A percentile compares a stretch with the other conserved stretches of the same genome.
Evolutionary conservation across 2,888 invertebrate genomes (phyloP).

Genomic region (Torymus tubicola): DNA sequence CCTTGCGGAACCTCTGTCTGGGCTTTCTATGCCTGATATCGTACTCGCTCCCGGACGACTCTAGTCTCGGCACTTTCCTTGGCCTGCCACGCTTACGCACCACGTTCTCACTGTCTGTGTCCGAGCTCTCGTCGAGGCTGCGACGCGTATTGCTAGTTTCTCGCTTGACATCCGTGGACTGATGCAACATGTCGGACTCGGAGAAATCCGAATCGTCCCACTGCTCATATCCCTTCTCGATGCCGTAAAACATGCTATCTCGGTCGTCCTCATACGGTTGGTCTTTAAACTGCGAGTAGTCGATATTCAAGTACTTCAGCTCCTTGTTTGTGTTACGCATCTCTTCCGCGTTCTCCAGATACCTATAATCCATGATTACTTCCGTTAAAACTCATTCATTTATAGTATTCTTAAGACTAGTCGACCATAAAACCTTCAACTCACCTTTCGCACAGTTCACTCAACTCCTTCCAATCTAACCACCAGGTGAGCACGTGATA

Average conservation of each 20-base stretch:
- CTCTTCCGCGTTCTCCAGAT: slow-evolving; percentile 79
- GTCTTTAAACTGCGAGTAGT: slow-evolving; percentile 83
- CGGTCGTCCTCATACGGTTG: slow-evolving; percentile 80
- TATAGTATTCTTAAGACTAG: neutral
- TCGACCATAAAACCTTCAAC: neutral
- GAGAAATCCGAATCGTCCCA: slow-evolving; percentile 72
- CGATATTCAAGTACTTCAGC: slow-evolving; percentile 83
- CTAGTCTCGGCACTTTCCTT: slow-evolving; percentile 67
- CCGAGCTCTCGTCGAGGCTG: slow-evolving; percentile 71
- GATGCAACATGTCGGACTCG: slow-evolving; percentile 63
- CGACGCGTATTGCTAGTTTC: slow-evolving; percentile 64
- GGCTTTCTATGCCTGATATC: slow-evolving; percentile 70
- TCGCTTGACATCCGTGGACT: slow-evolving; percentile 69
- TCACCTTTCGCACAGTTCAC: slow-evolving; percentile 77
- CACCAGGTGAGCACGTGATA: slow-evolving; percentile 86
- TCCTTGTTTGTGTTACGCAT: slow-evolving; percentile 84
- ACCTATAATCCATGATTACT: slow-evolving; percentile 67
- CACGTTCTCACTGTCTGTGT: slow-evolving; percentile 72
- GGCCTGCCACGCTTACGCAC: slow-evolving; percentile 66
- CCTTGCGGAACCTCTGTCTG: slow-evolving; percentile 65
- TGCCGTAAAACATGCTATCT: slow-evolving; percentile 79
- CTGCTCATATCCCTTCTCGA: slow-evolving; percentile 81
- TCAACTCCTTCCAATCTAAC: slow-evolving; percentile 80
- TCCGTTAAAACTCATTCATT: neutral
- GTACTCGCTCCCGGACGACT: slow-evolving; percentile 74